Evolutionary conservation across 2,888 invertebrate species (phyloP), one percentile per base, ranked within the genome.

Genomic region (Coenonympha arcania): DNA sequence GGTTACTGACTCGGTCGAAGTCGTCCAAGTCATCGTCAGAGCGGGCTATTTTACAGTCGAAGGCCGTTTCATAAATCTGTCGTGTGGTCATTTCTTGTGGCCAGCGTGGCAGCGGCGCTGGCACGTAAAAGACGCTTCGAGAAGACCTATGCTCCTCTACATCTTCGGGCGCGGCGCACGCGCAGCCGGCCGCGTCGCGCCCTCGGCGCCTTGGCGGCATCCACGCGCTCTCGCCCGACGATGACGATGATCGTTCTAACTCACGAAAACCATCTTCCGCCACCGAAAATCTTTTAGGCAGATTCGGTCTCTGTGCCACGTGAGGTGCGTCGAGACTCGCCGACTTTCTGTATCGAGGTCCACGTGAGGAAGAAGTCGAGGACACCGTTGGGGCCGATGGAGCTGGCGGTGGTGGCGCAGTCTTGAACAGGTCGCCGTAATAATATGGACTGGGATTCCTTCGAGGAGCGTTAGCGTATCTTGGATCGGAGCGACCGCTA

Each of bases 31-130:
- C 92, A 73, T 92, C 92, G 63, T 92, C 92, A 6, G 94, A 94
- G 58, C 92, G 91, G 69, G 91, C 91, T 66, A 94, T 91, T 79
- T 93, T 93, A 77, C 94, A 94, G 79, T 95, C 95, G 77, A 95
- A 95, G 51, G 95, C 95, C 49, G 95, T 95, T 81, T 95, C 95
- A 76, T 95, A 95, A 48, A 95, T 89, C 79, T 93, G 93, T 66
- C 93, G 89, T 75, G 87, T 83, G 63, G 88, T 88, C 83, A 88
- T 88, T 68, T 88, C 89, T 81, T 80, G 85, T 69, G 87, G 85
- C 79, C 88, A 90, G 75, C 90, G 88, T 65, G 90, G 89, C 74
- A 91, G 85, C 59, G 90, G 89, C 66, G 91, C 90, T 68, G 90
- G 91, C 72, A 91, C 90, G 77, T 90, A 90, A 80, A 90, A 90